These are phyloP conservation scores for Odocoileus hemionus DNA, from an alignment of 2,113 vertebrate species.

Conservation along the genomic window DNA sequence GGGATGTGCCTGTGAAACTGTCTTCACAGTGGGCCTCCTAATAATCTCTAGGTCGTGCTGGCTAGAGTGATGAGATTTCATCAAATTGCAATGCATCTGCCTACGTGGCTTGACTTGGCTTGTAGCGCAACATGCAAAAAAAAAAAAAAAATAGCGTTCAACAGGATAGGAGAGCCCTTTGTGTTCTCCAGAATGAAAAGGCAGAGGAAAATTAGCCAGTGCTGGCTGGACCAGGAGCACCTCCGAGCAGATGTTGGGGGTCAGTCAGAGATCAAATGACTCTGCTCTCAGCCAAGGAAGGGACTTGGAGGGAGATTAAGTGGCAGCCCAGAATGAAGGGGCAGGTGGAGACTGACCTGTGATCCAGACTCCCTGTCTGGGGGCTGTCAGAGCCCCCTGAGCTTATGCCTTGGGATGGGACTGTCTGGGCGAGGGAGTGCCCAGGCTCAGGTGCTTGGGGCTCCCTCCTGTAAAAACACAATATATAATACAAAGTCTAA, in stretches of 20 bases:
- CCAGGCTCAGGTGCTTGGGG: constrained; percentile 87
- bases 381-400: constrained; percentile 82
- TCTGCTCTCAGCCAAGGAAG: constrained; percentile 73
- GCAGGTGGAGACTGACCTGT: constrained; percentile 86
- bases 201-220: constrained; percentile 76
- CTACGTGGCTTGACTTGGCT: constrained; percentile 70
- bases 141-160: constrained; percentile 70
- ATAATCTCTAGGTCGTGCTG: neutral
- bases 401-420: constrained; percentile 84
- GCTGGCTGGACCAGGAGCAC: constrained; percentile 77
- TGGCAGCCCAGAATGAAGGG: constrained; percentile 79
- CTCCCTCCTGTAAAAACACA: constrained; percentile 87
- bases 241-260: constrained; percentile 71
- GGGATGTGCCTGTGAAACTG: constrained; percentile 3
- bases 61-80: constrained; percentile 41
- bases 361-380: constrained; percentile 84
- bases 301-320: constrained; percentile 70
- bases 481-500: constrained; percentile 86
- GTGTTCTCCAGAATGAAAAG: constrained; percentile 74
- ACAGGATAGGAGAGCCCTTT: constrained; percentile 67
- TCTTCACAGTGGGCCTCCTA: constrained; percentile 34
- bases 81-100: constrained; percentile 33
- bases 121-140: constrained; percentile 81
- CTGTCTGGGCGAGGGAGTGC: constrained; percentile 85
- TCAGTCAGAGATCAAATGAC: constrained; percentile 76